Evolutionary conservation across 2,113 vertebrate species (phyloP).

Genomic region (Prunella fulvescens): DNA sequence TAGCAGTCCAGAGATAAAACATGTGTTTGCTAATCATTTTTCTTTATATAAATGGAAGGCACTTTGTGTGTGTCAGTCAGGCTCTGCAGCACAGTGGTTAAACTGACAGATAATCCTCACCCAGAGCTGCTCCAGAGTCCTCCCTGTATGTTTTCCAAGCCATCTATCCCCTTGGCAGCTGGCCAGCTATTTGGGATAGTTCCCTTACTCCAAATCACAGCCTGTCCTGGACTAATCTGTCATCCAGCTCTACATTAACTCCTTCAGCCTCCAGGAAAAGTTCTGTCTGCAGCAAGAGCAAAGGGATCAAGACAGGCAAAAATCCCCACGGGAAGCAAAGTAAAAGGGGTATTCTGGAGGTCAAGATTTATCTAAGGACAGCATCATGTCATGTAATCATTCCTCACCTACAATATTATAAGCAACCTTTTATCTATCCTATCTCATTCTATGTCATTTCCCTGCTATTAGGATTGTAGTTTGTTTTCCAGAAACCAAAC

Average conservation of each 20-base stretch:
- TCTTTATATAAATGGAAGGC: background rate
- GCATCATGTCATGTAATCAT: background rate
- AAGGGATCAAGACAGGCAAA: background rate
- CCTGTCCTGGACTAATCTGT: conserved; percentile 2
- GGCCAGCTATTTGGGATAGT: conserved; percentile 19
- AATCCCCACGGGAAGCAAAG: background rate
- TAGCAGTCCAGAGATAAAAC: background rate
- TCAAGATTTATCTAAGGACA: background rate
- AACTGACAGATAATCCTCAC: conserved; percentile 1
- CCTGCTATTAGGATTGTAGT: background rate
- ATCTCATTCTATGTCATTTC: background rate
- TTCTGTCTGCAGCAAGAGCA: background rate
- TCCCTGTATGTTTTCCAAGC: background rate
- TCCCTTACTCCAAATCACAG: conserved; percentile 40
- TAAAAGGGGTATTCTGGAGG: background rate
- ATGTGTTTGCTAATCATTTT: background rate
- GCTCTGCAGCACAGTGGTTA: background rate
- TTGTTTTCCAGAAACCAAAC: background rate
- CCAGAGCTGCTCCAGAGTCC: background rate
- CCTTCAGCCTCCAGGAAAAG: background rate
- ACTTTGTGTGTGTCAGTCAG: background rate
- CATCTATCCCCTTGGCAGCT: background rate
- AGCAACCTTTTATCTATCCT: background rate
- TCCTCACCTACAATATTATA: background rate
- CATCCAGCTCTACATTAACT: conserved; percentile 31